These are phyloP conservation scores for Alauda arvensis DNA, from an alignment of 2,797 vertebrate species.

Conservation along the genomic window DNA sequence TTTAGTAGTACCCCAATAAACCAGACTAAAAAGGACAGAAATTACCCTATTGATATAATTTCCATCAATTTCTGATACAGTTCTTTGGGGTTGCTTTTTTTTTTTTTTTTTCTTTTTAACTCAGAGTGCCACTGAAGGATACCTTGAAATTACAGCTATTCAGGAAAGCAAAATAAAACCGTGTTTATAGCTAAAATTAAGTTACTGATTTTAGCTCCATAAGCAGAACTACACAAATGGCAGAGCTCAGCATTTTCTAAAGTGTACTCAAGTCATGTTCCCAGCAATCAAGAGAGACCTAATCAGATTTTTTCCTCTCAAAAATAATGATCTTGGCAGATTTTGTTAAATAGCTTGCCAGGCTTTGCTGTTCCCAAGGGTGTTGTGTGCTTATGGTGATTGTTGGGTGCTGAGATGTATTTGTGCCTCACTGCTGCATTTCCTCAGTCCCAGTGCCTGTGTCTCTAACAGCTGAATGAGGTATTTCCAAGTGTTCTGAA, in stretches of 20 bases:
- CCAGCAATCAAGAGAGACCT: slow-evolving; percentile 27
- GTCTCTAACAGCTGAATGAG: not conserved
- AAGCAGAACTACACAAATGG: slow-evolving; percentile 8
- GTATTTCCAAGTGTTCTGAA: not conserved
- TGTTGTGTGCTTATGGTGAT: not conserved
- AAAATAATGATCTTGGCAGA: slow-evolving; percentile 31
- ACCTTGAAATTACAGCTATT: not conserved
- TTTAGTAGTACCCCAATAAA: not conserved
- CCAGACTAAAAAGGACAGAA: not conserved
- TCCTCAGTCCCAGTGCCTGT: not conserved
- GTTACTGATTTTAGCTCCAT: slow-evolving; percentile 24
- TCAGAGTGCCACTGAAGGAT: not conserved
- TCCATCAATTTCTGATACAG: not conserved
- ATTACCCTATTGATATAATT: not conserved
- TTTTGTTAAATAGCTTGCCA: slow-evolving; percentile 16
- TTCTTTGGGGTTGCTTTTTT: fast-evolving
- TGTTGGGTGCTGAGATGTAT: not conserved
- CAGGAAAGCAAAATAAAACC: slow-evolving; percentile 2
- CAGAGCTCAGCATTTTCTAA: slow-evolving; percentile 31
- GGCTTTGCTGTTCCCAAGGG: not conserved
- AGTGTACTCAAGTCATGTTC: slow-evolving; percentile 13
- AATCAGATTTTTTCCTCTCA: slow-evolving; percentile 44
- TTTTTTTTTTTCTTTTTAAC: not conserved
- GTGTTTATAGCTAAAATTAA: slow-evolving; percentile 2
- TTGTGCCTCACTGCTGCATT: not conserved